phyloP scores from a whole-genome alignment of 2,888 invertebrate genomes.

The Ichneumon xanthorius region DNA sequence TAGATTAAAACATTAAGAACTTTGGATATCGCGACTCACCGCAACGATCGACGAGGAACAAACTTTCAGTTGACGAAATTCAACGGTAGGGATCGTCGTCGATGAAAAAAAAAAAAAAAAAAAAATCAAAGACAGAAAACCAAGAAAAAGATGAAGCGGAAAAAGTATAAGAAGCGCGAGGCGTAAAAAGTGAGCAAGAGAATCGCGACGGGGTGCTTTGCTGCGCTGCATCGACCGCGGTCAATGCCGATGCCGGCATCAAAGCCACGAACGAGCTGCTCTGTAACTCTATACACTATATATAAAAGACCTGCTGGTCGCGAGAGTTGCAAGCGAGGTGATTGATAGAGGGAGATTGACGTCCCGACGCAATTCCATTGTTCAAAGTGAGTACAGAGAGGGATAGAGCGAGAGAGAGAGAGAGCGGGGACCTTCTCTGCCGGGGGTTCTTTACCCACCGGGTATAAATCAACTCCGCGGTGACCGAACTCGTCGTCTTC shows the following conservation, averaged over 20 bases:
- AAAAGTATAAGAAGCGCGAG: constrained; percentile 67
- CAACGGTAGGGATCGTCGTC: background rate
- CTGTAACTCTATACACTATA: constrained; percentile 32
- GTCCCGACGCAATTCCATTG: constrained; percentile 84
- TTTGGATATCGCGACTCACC: constrained; percentile 4
- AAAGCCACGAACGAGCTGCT: constrained; percentile 26
- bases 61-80: constrained; percentile 6
- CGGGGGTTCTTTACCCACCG: constrained; percentile 73
- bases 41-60: constrained; percentile 19
- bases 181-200: constrained; percentile 57
- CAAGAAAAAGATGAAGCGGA: constrained; percentile 61
- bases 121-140: background rate
- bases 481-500: constrained; percentile 57
- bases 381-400: constrained; percentile 78
- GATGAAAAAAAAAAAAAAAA: constrained; percentile 1
- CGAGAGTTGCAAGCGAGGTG: constrained; percentile 76
- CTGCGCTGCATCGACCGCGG: constrained; percentile 12
- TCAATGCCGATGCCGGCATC: constrained; percentile 14
- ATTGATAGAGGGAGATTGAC: constrained; percentile 84
- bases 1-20: constrained; percentile 10
- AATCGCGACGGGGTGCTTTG: constrained; percentile 44
- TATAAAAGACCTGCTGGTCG: constrained; percentile 63
- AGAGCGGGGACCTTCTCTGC: constrained; percentile 54
- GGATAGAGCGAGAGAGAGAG: constrained; percentile 71
- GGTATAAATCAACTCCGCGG: constrained; percentile 81